Percentiles rank a stretch among this genome's conserved stretches.
phyloP scores from a whole-genome alignment of 2,888 invertebrate genomes.

The Sphaerophoria rueppellii region DNA sequence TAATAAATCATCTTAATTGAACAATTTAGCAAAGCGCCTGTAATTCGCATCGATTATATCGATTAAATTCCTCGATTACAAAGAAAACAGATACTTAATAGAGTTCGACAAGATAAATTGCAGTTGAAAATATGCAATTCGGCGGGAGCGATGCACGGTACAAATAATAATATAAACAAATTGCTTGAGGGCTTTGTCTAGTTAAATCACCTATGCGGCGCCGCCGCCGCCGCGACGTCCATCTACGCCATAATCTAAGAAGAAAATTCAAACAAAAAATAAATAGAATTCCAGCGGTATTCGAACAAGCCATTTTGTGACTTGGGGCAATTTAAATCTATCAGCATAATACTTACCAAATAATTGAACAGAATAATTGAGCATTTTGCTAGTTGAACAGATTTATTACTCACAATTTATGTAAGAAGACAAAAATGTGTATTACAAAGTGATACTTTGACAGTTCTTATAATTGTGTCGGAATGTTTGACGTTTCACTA shows the following conservation, averaged over 20 bases:
- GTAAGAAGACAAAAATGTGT: no score
- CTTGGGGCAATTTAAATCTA: conserved; percentile 4
- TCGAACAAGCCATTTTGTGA: neutral
- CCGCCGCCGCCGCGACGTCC: neutral
- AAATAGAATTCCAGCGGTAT: neutral
- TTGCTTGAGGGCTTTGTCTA: conserved; percentile 13
- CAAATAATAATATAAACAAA: conserved; percentile 27
- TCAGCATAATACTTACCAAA: neutral
- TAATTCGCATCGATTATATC: neutral
- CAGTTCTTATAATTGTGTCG: neutral
- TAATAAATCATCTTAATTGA: neutral
- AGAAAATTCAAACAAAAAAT: neutral
- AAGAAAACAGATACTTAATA: neutral
- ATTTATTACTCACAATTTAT: conserved; percentile 1
- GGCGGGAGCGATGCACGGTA: neutral
- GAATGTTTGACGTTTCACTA: neutral
- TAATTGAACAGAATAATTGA: conserved; percentile 6
- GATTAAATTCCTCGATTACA: neutral
- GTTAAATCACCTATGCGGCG: neutral
- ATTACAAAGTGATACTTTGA: neutral
- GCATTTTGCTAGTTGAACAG: neutral
- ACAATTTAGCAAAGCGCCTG: conserved; percentile 8
- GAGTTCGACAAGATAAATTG: neutral
- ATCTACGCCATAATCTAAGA: neutral
- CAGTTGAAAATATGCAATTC: neutral